These are phyloP conservation scores for Andricus grossulariae DNA, from an alignment of 1,140 invertebrate genomes.

Conservation along the genomic window DNA sequence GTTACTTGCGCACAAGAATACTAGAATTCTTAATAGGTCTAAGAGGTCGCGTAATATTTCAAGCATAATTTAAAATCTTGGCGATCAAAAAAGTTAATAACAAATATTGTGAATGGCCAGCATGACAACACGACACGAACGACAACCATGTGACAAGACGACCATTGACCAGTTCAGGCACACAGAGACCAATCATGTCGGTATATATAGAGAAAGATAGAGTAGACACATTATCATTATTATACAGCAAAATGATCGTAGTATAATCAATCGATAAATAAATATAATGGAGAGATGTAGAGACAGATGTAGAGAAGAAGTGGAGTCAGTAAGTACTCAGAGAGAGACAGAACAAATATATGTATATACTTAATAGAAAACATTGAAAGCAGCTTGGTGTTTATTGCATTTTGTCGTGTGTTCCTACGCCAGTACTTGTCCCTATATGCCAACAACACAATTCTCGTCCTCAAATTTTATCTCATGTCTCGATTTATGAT, in stretches of 20 bases:
- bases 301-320: constrained; percentile 69
- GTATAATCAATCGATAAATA: constrained; percentile 56
- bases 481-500: neutral
- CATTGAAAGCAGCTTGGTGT: constrained; percentile 75
- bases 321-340: constrained; percentile 68
- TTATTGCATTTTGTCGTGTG: constrained; percentile 68
- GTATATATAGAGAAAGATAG: constrained; percentile 59
- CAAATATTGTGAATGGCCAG: constrained; percentile 70
- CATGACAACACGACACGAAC: constrained; percentile 77
- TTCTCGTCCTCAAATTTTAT: neutral
- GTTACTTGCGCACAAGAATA: neutral
- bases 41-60: constrained; percentile 7
- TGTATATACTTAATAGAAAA: constrained; percentile 71
- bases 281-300: constrained; percentile 58
- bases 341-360: constrained; percentile 67
- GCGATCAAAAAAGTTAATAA: constrained; percentile 36
- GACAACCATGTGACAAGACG: constrained; percentile 77
- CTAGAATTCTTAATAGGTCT: neutral
- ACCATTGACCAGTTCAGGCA: constrained; percentile 76
- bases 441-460: constrained; percentile 41
- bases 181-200: constrained; percentile 73
- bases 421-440: constrained; percentile 59
- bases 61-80: constrained; percentile 3
- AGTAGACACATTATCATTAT: constrained; percentile 50
- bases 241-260: constrained; percentile 60